phyloP scores from a whole-genome alignment of 2,113 vertebrate species.

The Forbesichthys papilliferus region DNA sequence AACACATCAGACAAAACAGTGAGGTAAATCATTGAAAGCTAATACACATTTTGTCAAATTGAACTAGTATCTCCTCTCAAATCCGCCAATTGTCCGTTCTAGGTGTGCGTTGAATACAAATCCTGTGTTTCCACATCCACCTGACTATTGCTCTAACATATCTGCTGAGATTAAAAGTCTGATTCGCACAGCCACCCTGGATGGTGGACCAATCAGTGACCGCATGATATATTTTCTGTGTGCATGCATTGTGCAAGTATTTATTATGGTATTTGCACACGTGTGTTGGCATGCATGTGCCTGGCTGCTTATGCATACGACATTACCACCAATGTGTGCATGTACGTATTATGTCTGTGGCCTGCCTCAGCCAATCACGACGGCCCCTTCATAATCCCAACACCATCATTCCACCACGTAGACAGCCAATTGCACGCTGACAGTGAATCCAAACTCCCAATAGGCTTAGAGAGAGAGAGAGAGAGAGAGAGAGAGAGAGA shows the following conservation, averaged over 20 bases:
- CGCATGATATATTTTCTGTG: neutral
- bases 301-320: conserved; percentile 7
- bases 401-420: conserved; percentile 66
- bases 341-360: conserved; percentile 1
- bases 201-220: no score
- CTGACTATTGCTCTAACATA: no score
- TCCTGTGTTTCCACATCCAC: no score
- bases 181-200: no score
- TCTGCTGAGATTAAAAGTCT: no score
- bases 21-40: no score
- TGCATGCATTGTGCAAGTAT: neutral
- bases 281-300: conserved; percentile 25
- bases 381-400: conserved; percentile 33
- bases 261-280: neutral
- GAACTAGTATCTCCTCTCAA: no score
- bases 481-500: neutral
- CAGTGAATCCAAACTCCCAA: conserved; percentile 54
- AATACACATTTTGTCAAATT: no score
- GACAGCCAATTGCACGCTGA: conserved; percentile 60
- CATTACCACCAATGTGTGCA: conserved; percentile 15
- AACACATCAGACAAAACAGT: no score
- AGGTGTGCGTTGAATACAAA: no score
- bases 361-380: conserved; percentile 58
- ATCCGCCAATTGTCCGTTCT: no score
- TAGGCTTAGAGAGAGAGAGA: conserved; percentile 28